Evolutionary conservation across 2,888 invertebrate species (phyloP), one percentile per base, ranked within the genome.

Genomic region (Gandaritis pyraliata): DNA sequence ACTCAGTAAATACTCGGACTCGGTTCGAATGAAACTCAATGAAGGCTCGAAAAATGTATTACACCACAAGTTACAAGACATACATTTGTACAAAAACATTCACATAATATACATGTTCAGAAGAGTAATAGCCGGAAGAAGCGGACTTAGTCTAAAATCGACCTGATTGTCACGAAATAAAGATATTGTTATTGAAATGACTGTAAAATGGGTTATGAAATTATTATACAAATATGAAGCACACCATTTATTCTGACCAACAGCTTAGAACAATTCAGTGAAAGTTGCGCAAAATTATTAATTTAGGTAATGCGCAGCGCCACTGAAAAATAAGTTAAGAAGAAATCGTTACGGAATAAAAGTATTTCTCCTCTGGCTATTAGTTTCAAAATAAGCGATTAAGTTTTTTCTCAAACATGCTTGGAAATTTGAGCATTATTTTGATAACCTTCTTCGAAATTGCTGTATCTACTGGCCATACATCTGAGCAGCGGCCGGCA

Each of bases 1-100:
- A n/a, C n/a, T n/a, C n/a, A n/a, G n/a, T n/a, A n/a, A n/a, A n/a
- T n/a, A n/a, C n/a, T n/a, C n/a, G n/a, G n/a, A n/a, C n/a, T n/a
- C n/a, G n/a, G n/a, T n/a, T n/a, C 41, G 50, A 73, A 66, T 61
- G 65, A 73, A 69, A 65, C 51, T 65, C 49, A 53, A 45, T 50
- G 70, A 77, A 79, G 78, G 80, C 76, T 87, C 78, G 76, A 85
- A 86, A 83, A 80, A 76, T 89, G 83, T 88, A 89, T 86, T 88
- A 82, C 84, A 87, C 76, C 86, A 88, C 87, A 87, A 87, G 77
- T 85, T 85, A 87, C 88, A 81, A 80, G 78, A 88, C 86, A 87
- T 83, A 59, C 85, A 85, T 82, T 87, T 90, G 85, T 89, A 90
- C 88, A 88, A 84, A 79, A 81, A 80, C 76, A 78, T 78, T 76